Evolutionary conservation across 2,797 vertebrate genomes (phyloP).

Genomic region (Syngnathus rostellatus): DNA sequence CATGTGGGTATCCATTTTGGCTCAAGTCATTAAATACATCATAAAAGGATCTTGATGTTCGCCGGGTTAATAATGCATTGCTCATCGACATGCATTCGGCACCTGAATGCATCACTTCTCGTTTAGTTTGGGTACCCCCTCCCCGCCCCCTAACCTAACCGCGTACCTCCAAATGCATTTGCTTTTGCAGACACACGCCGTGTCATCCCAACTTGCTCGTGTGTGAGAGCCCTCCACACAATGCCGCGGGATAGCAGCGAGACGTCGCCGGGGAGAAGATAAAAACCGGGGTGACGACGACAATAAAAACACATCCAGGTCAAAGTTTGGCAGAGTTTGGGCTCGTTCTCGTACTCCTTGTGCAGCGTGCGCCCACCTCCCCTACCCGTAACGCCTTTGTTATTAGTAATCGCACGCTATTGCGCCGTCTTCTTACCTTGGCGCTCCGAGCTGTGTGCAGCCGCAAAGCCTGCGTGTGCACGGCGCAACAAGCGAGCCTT

Average conservation of each 20-base stretch:
- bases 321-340: conserved; percentile 76
- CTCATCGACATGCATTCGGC: conserved; percentile 23
- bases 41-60: conserved; percentile 23
- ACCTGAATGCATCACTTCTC: conserved; percentile 34
- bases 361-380: conserved; percentile 52
- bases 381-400: conserved; percentile 75
- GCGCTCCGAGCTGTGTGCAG: conserved; percentile 60
- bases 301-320: conserved; percentile 57
- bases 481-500: conserved; percentile 63
- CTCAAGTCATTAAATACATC: conserved; percentile 47
- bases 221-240: conserved; percentile 21
- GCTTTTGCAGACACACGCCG: background rate
- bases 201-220: conserved; percentile 2
- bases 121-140: conserved; percentile 18
- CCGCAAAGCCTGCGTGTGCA: conserved; percentile 45
- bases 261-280: conserved; percentile 33
- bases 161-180: background rate
- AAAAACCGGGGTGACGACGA: conserved; percentile 24
- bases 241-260: conserved; percentile 48
- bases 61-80: conserved; percentile 42
- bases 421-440: conserved; percentile 80
- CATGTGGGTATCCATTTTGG: conserved; percentile 33
- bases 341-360: conserved; percentile 65
- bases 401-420: conserved; percentile 78
- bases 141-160: background rate